Base-by-base conservation (phyloP, 2,113 vertebrate genomes). In the Lepus timidus region DNA sequence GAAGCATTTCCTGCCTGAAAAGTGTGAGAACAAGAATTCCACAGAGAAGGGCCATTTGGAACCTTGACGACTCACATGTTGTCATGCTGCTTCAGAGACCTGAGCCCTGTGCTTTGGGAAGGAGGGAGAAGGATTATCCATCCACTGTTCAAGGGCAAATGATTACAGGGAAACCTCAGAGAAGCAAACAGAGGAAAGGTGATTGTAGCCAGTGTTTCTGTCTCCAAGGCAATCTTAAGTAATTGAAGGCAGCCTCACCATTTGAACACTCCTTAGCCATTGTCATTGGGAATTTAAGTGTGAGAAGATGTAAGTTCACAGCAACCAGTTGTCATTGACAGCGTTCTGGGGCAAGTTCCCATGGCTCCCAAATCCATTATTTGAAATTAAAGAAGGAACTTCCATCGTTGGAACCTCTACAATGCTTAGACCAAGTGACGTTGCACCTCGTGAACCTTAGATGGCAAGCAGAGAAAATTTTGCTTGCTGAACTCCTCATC, bases 41-140 rank as follows among this genome's bases (percentile, higher is more conserved):
- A 85, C 58, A 78, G 92, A 85, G 92, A 96, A 16, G 16, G 31
- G 23, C 22, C 36, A 67, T 85, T 95, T 95, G 94, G 61, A 94
- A 93, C 9, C 9, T 36, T 85, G 31, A 49, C 55, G 58, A 81
- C 22, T 95, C 88, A 85, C 49, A 65, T 81, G 74, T 11, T 94
- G 76, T 92, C 76, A 85, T 33, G 39, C 11, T 64, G 61, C 86
- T 71, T 93, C 67, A 67, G 70, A 86, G 31, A 88, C 36, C 44
- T 86, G 29, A 44, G 9, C 1, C n/a, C 49, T 62, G 52, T 82
- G 73, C 33, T 85, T 67, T 39, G 75, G 67, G 78, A 85, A 62
- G 78, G 51, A 73, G 51, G 52, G 62, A 90, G 20, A 82, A 55
- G 55, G 12, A 74, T 31, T 23, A 33, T 58, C 25, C 67, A 94